phyloP scores from a whole-genome alignment of 2,888 invertebrate species.

The Patella caerulea region DNA sequence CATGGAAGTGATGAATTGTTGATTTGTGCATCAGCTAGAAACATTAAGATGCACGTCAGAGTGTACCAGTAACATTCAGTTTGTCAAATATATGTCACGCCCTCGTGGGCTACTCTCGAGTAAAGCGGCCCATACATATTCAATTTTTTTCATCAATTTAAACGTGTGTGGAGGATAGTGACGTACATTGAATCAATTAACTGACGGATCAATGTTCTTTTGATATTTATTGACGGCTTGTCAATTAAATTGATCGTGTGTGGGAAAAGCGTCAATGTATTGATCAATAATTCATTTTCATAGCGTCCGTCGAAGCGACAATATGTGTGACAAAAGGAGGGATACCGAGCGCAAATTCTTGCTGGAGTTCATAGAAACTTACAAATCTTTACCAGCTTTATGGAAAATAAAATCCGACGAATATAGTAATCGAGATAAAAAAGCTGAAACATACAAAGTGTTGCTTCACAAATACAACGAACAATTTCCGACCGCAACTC shows the following conservation, averaged over 20 bases:
- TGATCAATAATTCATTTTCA: background rate
- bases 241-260: background rate
- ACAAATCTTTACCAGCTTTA: constrained; percentile 44
- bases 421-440: constrained; percentile 46
- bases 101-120: too few species aligned
- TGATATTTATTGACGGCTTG: background rate
- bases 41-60: too few species aligned
- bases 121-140: background rate
- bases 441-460: constrained; percentile 33
- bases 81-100: too few species aligned
- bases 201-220: background rate
- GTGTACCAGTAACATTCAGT: too few species aligned
- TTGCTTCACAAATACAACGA: constrained; percentile 35
- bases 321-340: background rate
- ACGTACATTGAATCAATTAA: background rate
- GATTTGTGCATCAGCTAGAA: too few species aligned
- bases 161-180: background rate
- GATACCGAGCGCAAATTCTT: constrained; percentile 23
- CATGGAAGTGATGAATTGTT: too few species aligned
- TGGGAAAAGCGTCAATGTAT: background rate
- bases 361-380: constrained; percentile 50
- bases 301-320: background rate
- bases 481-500: constrained; percentile 33
- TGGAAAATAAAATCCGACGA: constrained; percentile 54
- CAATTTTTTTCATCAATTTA: background rate